phyloP scores from a whole-genome alignment of 2,888 invertebrate genomes.

The Bembecia ichneumoniformis region DNA sequence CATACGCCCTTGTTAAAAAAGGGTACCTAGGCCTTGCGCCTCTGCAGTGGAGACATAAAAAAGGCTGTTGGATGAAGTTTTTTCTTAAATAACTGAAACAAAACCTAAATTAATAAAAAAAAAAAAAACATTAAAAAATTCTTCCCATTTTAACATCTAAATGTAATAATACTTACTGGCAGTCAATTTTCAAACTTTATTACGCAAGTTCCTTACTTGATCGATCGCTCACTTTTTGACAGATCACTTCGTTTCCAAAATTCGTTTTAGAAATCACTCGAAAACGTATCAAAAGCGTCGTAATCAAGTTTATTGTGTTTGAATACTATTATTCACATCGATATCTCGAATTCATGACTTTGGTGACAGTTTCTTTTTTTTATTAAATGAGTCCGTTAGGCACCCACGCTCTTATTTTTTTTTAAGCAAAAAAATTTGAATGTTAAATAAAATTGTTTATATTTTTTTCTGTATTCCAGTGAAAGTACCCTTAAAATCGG shows the following conservation, averaged over 20 bases:
- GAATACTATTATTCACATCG: constrained; percentile 22
- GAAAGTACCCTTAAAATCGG: too few relatives aligned
- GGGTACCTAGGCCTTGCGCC: too few relatives aligned
- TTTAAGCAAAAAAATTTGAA: too few relatives aligned
- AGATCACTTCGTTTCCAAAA: constrained; percentile 38
- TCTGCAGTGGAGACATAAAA: too few relatives aligned
- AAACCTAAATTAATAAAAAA: background rate
- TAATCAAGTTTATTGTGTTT: constrained; percentile 54
- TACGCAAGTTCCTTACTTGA: constrained; percentile 11
- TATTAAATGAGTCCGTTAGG: background rate
- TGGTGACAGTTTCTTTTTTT: background rate
- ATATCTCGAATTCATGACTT: background rate
- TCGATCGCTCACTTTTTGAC: constrained; percentile 52
- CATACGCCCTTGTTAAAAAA: too few relatives aligned
- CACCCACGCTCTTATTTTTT: too few relatives aligned
- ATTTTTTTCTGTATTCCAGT: too few relatives aligned
- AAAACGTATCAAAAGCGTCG: constrained; percentile 33
- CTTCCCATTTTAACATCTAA: background rate
- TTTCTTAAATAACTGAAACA: too few relatives aligned
- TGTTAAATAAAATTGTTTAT: too few relatives aligned
- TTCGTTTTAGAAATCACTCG: constrained; percentile 30
- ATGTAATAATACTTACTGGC: background rate
- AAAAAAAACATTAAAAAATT: background rate
- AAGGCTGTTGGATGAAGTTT: too few relatives aligned
- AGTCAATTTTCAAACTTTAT: background rate